These are phyloP conservation scores for Fragum whitleyi DNA, from an alignment of 2,888 invertebrate genomes.

Conservation along the genomic window DNA sequence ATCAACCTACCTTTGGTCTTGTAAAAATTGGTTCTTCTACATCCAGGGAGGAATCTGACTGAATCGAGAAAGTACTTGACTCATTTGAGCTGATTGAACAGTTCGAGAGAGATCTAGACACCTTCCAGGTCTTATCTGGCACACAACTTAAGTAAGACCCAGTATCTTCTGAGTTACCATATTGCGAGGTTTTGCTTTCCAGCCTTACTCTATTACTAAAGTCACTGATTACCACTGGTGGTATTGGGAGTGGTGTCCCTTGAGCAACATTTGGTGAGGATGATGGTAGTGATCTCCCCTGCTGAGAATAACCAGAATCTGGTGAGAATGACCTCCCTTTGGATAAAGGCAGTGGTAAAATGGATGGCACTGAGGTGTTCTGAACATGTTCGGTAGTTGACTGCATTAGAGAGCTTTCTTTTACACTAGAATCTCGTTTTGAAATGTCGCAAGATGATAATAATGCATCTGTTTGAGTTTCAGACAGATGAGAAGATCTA, in stretches of 20 bases:
- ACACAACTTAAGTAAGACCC: conserved; percentile 31
- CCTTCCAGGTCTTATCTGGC: conserved; percentile 1
- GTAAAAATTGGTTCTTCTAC: conserved; percentile 32
- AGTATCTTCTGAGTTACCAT: conserved; percentile 11
- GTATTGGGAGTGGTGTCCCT: conserved; percentile 8
- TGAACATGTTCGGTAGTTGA: background rate
- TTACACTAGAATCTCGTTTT: background rate
- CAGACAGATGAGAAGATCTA: background rate
- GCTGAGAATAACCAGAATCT: conserved; percentile 8
- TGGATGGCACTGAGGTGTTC: conserved; percentile 13
- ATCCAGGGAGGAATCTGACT: conserved; percentile 57
- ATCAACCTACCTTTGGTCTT: conserved; percentile 41
- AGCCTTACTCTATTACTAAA: conserved; percentile 48
- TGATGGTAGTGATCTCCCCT: conserved; percentile 28
- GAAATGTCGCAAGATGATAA: background rate
- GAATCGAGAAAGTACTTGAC: conserved; percentile 40
- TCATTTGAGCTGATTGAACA: conserved; percentile 62
- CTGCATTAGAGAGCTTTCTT: background rate
- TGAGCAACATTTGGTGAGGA: conserved; percentile 16
- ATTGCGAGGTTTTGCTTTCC: conserved; percentile 43
- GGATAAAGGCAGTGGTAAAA: background rate
- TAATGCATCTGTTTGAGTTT: background rate
- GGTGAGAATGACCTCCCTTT: conserved; percentile 11
- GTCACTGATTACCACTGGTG: conserved; percentile 70
- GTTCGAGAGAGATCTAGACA: conserved; percentile 44